These are phyloP conservation scores for Drosophila rubida DNA, from an alignment of 2,888 invertebrate genomes.

Conservation along the genomic window DNA sequence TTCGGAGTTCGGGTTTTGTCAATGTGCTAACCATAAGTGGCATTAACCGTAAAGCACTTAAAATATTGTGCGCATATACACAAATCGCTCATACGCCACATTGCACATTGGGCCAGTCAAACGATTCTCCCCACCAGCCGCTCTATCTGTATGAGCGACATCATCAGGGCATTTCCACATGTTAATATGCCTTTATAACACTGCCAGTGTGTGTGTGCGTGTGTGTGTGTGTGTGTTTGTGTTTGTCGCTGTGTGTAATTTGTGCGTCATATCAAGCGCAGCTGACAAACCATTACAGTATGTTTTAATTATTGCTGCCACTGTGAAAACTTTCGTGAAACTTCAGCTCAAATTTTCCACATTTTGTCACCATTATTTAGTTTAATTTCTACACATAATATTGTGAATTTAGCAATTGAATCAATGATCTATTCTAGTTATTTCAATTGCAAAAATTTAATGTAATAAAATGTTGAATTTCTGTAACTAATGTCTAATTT, in stretches of 20 bases:
- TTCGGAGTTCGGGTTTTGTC: conserved; percentile 31
- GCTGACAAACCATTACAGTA: conserved; percentile 45
- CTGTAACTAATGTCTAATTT: too few species aligned
- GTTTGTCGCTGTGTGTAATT: not conserved
- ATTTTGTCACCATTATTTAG: not conserved
- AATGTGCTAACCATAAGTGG: conserved; percentile 61
- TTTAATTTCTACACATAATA: too few species aligned
- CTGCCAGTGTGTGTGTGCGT: not conserved
- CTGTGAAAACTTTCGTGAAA: conserved; percentile 16
- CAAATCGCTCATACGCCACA: conserved; percentile 60
- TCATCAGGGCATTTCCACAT: conserved; percentile 1
- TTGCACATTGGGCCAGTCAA: conserved; percentile 37
- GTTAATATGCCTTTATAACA: not conserved
- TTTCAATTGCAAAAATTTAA: too few species aligned
- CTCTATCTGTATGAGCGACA: not conserved
- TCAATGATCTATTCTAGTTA: too few species aligned
- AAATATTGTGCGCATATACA: conserved; percentile 46
- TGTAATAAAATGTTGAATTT: too few species aligned
- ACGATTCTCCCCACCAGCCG: conserved; percentile 4
- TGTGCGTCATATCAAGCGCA: conserved; percentile 41
- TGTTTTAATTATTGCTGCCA: conserved; percentile 50
- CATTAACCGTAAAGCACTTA: conserved; percentile 67
- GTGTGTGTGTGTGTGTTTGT: not conserved
- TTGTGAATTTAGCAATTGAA: too few species aligned
- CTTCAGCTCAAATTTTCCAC: too few species aligned